phyloP scores from a whole-genome alignment of 2,113 vertebrate species.

The Trachemys scripta region DNA sequence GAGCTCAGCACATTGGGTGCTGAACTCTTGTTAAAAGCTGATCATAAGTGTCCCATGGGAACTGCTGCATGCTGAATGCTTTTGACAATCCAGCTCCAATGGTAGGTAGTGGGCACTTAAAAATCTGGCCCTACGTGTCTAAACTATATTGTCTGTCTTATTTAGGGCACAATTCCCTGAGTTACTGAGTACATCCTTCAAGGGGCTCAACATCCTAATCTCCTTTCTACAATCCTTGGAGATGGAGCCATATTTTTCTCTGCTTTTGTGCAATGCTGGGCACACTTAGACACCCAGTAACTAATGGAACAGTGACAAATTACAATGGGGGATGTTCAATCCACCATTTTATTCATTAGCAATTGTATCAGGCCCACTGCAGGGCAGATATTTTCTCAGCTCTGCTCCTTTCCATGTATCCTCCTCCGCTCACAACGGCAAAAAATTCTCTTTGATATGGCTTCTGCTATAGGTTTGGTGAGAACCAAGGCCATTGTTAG shows the following conservation, averaged over 20 bases:
- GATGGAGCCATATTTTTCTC: background rate
- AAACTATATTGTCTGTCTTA: background rate
- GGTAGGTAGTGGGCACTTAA: background rate
- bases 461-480: background rate
- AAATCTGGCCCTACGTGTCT: accelerated
- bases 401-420: background rate
- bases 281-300: background rate
- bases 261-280: background rate
- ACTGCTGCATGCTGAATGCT: background rate
- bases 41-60: background rate
- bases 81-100: background rate
- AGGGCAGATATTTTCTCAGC: background rate
- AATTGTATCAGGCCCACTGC: background rate
- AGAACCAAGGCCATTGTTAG: background rate
- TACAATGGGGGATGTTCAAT: background rate
- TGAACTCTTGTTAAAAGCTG: background rate
- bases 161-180: background rate
- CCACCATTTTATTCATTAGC: accelerated
- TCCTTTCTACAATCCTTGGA: background rate
- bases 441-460: background rate
- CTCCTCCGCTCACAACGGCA: background rate
- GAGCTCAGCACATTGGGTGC: background rate
- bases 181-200: background rate
- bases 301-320: background rate
- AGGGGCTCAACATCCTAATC: background rate